phyloP scores from a whole-genome alignment of 92 coral and sea anemone genomes.

The Phenganax marumi region DNA sequence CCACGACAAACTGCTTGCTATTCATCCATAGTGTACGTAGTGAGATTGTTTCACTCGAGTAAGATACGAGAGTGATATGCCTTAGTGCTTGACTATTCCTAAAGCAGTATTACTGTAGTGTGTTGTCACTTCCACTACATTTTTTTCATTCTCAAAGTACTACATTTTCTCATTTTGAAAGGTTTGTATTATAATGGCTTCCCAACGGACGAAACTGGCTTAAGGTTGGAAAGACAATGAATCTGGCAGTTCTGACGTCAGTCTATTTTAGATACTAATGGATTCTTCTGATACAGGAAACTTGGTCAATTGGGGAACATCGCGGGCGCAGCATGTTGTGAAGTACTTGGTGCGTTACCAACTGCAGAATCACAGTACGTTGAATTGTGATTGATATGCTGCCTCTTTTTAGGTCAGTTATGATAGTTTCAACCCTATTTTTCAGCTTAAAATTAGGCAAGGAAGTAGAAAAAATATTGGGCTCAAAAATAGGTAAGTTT shows the following conservation, averaged over 20 bases:
- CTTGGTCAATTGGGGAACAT: conserved; percentile 33
- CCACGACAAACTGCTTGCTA: no score
- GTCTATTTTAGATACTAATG: background rate
- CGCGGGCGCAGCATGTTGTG: conserved; percentile 33
- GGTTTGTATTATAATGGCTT: conserved; percentile 39
- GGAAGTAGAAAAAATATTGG: conserved; percentile 10
- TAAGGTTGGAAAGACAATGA: background rate
- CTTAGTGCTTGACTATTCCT: background rate
- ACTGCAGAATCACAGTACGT: conserved; percentile 13
- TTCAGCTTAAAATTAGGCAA: conserved; percentile 11
- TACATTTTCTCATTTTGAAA: background rate
- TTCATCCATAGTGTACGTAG: no score
- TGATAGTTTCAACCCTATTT: background rate
- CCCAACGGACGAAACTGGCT: conserved; percentile 27
- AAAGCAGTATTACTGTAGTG: no score
- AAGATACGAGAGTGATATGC: no score
- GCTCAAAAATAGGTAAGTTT: conserved; percentile 21
- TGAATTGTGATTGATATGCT: background rate
- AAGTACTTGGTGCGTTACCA: conserved; percentile 40
- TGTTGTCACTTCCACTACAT: background rate
- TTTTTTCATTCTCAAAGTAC: background rate
- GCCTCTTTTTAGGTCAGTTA: background rate
- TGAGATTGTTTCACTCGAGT: no score
- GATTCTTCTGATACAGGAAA: conserved; percentile 11
- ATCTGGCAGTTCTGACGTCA: background rate